phyloP scores from a whole-genome alignment of 2,113 vertebrate genomes.

The Chelonoidis abingdonii region DNA sequence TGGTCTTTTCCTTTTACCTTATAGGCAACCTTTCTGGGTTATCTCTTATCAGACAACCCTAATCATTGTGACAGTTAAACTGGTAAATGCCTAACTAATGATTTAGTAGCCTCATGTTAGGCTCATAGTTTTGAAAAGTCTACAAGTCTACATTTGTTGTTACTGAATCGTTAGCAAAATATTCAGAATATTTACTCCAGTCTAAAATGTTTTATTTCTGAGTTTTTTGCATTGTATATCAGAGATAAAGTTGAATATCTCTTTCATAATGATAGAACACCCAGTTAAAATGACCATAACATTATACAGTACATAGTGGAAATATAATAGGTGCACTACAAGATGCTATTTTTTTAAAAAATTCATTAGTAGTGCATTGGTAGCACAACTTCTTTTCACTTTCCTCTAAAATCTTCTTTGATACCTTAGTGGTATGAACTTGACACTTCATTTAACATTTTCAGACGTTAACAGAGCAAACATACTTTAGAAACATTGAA shows the following conservation, averaged over 20 bases:
- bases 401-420: not conserved
- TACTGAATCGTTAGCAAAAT: not conserved
- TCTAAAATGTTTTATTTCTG: not conserved
- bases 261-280: not conserved
- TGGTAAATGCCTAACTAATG: not conserved
- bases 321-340: not conserved
- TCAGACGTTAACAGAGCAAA: not conserved
- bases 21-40: not conserved
- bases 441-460: not conserved
- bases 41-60: not conserved
- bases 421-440: not conserved
- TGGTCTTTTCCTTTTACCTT: not conserved
- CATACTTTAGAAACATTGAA: not conserved
- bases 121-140: not conserved
- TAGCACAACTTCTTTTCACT: not conserved
- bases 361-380: not conserved
- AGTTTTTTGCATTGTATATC: not conserved
- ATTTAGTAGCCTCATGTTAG: not conserved
- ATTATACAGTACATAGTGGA: not conserved
- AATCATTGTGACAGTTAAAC: not conserved
- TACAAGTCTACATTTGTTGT: not conserved
- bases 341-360: not conserved
- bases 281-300: not conserved
- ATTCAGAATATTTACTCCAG: not conserved
- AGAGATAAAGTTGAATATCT: not conserved